Evolutionary conservation across 2,113 vertebrate genomes (phyloP).

Genomic region (Mastomys coucha): DNA sequence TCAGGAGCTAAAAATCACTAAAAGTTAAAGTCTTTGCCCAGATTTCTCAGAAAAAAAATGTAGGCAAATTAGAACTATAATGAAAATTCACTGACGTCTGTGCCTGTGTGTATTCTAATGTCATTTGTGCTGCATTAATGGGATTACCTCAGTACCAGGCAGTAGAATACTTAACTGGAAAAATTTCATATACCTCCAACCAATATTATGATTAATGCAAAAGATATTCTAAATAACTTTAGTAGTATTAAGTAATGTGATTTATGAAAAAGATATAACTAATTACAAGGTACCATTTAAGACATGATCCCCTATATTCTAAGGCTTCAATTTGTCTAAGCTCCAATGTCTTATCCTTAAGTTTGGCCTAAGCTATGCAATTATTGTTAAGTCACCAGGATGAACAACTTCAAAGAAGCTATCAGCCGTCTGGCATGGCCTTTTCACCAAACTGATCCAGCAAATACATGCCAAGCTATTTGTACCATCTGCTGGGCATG

Average conservation of each 20-base stretch:
- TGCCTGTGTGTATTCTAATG: neutral
- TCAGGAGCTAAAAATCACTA: neutral
- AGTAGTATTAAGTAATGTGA: neutral
- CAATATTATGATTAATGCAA: neutral
- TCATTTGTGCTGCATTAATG: neutral
- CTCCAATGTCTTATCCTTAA: slow-evolving; percentile 25
- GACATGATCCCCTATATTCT: neutral
- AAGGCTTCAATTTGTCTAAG: neutral
- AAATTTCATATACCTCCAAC: neutral
- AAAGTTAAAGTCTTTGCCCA: neutral
- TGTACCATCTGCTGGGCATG: slow-evolving; percentile 77
- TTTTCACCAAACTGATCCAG: slow-evolving; percentile 42
- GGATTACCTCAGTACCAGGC: slow-evolving; percentile 32
- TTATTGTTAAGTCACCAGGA: slow-evolving; percentile 52
- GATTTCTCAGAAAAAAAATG: neutral
- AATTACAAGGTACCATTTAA: neutral
- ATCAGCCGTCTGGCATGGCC: slow-evolving; percentile 58
- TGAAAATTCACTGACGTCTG: neutral
- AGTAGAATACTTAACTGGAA: neutral
- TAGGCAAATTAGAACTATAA: neutral
- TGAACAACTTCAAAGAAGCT: slow-evolving; percentile 66
- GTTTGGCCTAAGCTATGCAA: neutral
- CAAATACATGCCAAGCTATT: slow-evolving; percentile 64
- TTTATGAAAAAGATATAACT: neutral
- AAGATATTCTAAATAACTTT: neutral